Percentiles rank a stretch among this genome's conserved stretches.
These are phyloP conservation scores for Corydoras maculifer DNA, from an alignment of 2,113 vertebrate species.

Conservation along the genomic window DNA sequence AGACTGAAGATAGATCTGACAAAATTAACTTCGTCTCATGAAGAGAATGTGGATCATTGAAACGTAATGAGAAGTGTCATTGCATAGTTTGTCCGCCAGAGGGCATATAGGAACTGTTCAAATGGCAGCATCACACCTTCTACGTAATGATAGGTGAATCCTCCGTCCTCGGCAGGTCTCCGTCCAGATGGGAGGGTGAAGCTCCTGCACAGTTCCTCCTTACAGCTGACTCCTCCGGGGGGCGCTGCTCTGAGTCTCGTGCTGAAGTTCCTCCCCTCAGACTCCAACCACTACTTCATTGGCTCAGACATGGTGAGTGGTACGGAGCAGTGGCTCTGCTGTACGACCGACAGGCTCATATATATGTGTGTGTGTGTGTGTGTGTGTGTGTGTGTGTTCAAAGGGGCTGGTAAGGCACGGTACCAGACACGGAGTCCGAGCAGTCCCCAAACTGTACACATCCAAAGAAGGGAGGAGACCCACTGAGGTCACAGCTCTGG, in stretches of 20 bases:
- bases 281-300: constrained; percentile 82
- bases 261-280: constrained; percentile 79
- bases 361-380: neutral
- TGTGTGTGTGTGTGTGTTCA: neutral
- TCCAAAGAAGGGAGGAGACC: constrained; percentile 59
- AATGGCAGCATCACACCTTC: too few species aligned
- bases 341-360: too few species aligned
- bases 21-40: too few species aligned
- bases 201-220: constrained; percentile 77
- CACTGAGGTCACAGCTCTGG: constrained; percentile 70
- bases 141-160: too few species aligned
- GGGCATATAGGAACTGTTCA: too few species aligned
- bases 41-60: too few species aligned
- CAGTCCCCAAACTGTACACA: constrained; percentile 73
- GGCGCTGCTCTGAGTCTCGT: constrained; percentile 55
- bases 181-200: constrained; percentile 88
- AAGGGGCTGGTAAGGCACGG: constrained; percentile 82
- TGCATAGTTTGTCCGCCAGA: too few species aligned
- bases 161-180: constrained; percentile 67
- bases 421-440: constrained; percentile 73
- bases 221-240: constrained; percentile 50
- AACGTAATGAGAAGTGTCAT: too few species aligned
- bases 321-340: neutral
- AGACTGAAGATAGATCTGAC: too few species aligned
- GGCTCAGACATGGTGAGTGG: constrained; percentile 82